phyloP scores from a whole-genome alignment of 2,888 invertebrate species.

The Carpatolechia fugitivella region DNA sequence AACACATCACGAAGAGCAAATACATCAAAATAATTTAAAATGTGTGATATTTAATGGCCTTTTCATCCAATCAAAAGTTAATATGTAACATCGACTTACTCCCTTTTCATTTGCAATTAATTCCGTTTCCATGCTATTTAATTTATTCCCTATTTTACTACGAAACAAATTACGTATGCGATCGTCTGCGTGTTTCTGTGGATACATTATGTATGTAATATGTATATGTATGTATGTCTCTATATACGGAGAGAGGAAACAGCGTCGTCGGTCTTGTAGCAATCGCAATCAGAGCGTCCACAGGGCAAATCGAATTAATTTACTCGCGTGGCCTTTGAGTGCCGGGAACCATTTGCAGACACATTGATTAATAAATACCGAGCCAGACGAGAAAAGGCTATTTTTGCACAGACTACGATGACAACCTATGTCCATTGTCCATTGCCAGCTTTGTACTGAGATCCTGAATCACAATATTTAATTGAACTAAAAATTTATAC shows the following conservation, averaged over 20 bases:
- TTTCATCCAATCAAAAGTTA: neutral
- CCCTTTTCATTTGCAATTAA: neutral
- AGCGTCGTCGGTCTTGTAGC: conserved; percentile 46
- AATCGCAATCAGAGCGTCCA: conserved; percentile 62
- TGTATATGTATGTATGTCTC: conserved; percentile 11
- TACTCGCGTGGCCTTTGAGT: conserved; percentile 63
- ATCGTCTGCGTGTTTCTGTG: neutral
- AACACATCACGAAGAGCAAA: too few species aligned
- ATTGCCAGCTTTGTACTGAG: too few species aligned
- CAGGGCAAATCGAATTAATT: conserved; percentile 67
- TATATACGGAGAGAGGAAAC: conserved; percentile 36
- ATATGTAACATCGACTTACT: neutral
- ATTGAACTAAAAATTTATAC: too few species aligned
- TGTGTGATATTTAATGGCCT: neutral
- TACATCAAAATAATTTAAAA: neutral
- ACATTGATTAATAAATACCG: conserved; percentile 54
- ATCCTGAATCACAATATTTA: too few species aligned
- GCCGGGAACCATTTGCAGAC: conserved; percentile 48
- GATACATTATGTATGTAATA: neutral
- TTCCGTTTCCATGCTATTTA: neutral
- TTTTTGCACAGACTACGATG: neutral
- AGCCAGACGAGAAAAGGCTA: conserved; percentile 10
- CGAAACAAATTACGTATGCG: conserved; percentile 1
- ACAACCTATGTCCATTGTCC: neutral
- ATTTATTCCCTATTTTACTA: neutral